phyloP scores from a whole-genome alignment of 1,140 invertebrate genomes.

The Zelostemma sp. region DNA sequence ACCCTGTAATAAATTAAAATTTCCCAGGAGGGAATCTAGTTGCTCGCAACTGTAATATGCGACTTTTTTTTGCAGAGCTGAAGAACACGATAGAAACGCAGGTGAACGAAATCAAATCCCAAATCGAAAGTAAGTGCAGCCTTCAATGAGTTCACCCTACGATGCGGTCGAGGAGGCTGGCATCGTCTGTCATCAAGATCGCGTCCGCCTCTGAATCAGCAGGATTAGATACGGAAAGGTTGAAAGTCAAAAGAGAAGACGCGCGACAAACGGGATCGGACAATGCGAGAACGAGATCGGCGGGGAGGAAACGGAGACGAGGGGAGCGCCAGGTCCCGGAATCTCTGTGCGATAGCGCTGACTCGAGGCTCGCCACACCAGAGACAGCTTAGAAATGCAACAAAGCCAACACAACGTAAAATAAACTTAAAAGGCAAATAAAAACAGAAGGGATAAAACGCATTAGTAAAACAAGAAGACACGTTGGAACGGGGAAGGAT shows the following conservation, averaged over 20 bases:
- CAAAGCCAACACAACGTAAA: neutral
- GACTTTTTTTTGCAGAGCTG: constrained; percentile 83
- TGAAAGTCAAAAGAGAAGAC: constrained; percentile 22
- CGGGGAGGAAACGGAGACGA: constrained; percentile 18
- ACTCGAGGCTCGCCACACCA: constrained; percentile 12
- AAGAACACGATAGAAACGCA: constrained; percentile 95
- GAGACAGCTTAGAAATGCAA: constrained; percentile 13
- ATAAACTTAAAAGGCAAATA: constrained; percentile 10
- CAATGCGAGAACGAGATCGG: constrained; percentile 17
- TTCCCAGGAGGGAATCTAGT: too few species aligned
- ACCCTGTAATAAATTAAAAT: too few species aligned
- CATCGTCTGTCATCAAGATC: constrained; percentile 48
- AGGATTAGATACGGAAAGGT: constrained; percentile 26
- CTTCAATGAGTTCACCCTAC: constrained; percentile 79
- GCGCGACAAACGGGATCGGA: constrained; percentile 33
- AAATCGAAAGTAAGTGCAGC: constrained; percentile 94
- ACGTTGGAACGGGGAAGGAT: constrained; percentile 1
- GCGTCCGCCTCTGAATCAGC: constrained; percentile 45
- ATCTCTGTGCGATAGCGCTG: constrained; percentile 10
- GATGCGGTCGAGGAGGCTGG: constrained; percentile 51
- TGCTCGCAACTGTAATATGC: too few species aligned
- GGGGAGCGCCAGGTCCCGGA: constrained; percentile 15
- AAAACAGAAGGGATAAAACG: constrained; percentile 16
- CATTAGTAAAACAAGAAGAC: constrained; percentile 14
- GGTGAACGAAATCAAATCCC: constrained; percentile 93